Evolutionary conservation across 2,888 invertebrate species (phyloP).

Genomic region (Andrena bucephala): DNA sequence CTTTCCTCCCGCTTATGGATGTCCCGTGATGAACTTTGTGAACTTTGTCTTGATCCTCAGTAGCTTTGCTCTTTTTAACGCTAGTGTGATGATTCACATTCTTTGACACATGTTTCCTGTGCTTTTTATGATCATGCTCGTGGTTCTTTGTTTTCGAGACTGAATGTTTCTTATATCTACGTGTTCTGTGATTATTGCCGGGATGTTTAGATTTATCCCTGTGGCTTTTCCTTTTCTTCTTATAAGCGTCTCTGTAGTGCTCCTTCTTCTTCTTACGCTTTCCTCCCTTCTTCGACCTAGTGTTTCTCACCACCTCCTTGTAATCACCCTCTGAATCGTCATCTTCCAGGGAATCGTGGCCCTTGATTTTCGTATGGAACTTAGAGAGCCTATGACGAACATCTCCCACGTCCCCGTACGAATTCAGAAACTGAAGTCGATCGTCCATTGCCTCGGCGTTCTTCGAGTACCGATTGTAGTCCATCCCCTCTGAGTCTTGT

Average conservation of each 20-base stretch:
- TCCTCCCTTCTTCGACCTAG: background rate
- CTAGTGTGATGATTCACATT: constrained; percentile 12
- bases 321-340: background rate
- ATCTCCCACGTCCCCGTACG: constrained; percentile 1
- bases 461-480: background rate
- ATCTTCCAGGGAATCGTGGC: background rate
- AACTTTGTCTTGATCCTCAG: background rate
- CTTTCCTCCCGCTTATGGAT: background rate
- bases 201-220: background rate
- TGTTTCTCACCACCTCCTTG: background rate
- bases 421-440: background rate
- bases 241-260: background rate
- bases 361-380: background rate
- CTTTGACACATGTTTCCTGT: constrained; percentile 30
- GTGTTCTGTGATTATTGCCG: constrained; percentile 28
- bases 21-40: background rate
- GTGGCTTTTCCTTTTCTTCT: constrained; percentile 13
- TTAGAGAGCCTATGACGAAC: background rate
- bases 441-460: background rate
- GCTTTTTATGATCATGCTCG: constrained; percentile 25
- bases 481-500: constrained; percentile 14
- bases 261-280: constrained; percentile 21
- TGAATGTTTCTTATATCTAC: constrained; percentile 46
- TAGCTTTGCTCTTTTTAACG: constrained; percentile 35
- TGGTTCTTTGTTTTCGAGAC: constrained; percentile 11